These are phyloP conservation scores for Myotis myotis DNA, from an alignment of 2,797 vertebrate species.

Conservation along the genomic window DNA sequence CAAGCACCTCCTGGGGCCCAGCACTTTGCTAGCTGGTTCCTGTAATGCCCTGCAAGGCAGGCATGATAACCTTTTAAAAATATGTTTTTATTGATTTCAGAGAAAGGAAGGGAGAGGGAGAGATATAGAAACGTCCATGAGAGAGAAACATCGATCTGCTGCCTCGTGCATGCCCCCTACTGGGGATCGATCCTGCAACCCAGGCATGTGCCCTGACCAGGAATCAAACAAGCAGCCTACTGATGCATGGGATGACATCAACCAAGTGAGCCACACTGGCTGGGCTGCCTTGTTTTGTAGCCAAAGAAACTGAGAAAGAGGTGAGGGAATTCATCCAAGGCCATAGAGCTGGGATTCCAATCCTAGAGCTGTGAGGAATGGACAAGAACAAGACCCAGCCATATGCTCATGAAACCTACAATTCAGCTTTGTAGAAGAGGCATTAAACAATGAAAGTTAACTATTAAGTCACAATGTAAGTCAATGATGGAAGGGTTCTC, in stretches of 20 bases:
- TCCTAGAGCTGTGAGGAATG: neutral
- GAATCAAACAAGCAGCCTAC: no score
- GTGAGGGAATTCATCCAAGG: neutral
- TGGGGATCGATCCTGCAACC: no score
- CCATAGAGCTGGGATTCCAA: neutral
- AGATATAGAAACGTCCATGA: no score
- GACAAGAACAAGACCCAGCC: neutral
- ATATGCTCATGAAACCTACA: neutral
- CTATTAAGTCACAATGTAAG: neutral
- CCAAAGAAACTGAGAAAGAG: neutral
- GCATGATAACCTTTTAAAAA: neutral
- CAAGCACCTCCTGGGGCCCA: neutral
- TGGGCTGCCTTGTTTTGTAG: neutral
- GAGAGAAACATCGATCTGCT: no score
- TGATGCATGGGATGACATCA: no score
- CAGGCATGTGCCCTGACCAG: no score
- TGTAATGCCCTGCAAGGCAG: neutral
- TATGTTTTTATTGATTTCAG: no score
- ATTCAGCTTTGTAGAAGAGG: neutral
- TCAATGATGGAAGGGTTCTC: neutral
- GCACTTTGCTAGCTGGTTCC: neutral
- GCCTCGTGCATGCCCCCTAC: no score
- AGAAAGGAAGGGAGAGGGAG: no score
- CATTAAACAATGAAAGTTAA: neutral
- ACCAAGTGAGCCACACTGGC: no score